Percentiles rank a stretch among this genome's conserved stretches.
Conservation (phyloP, 2,888 invertebrate species). For the Drosophila nr. perissopoda region DNA sequence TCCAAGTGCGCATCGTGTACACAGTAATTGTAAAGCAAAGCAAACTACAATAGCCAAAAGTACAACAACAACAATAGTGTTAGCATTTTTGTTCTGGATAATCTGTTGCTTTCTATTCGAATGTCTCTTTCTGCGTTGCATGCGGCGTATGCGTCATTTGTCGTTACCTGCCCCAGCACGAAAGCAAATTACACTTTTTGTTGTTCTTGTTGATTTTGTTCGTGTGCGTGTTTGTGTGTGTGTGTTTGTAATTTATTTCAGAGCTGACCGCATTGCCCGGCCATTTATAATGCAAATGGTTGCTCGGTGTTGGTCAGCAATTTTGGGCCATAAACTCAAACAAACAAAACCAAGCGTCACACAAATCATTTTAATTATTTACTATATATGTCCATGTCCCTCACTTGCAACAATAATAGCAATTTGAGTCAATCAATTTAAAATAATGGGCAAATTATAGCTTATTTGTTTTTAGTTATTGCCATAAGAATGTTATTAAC, state of each 20-base stretch:
- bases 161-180: conserved; percentile 45
- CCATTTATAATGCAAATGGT: conserved; percentile 75
- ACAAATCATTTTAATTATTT: conserved; percentile 67
- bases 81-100: conserved; percentile 48
- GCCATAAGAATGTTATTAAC: conserved; percentile 21
- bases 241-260: conserved; percentile 68
- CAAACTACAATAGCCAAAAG: conserved; percentile 27
- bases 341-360: conserved; percentile 44
- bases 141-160: conserved; percentile 68
- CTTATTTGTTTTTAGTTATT: conserved; percentile 12
- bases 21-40: conserved; percentile 55
- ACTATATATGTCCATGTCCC: conserved; percentile 10
- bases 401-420: conserved; percentile 7
- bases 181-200: conserved; percentile 32
- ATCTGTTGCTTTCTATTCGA: conserved; percentile 59
- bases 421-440: conserved; percentile 42
- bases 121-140: conserved; percentile 25
- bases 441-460: conserved; percentile 49
- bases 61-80: conserved; percentile 5
- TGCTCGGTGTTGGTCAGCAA: conserved; percentile 60
- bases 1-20: conserved; percentile 64
- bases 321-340: conserved; percentile 58
- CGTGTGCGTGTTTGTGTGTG: conserved; percentile 32
- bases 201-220: conserved; percentile 18
- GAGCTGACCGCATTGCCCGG: conserved; percentile 48